These are phyloP conservation scores for Aproaerema taeniolella DNA, from an alignment of 2,888 invertebrate genomes.

Conservation along the genomic window DNA sequence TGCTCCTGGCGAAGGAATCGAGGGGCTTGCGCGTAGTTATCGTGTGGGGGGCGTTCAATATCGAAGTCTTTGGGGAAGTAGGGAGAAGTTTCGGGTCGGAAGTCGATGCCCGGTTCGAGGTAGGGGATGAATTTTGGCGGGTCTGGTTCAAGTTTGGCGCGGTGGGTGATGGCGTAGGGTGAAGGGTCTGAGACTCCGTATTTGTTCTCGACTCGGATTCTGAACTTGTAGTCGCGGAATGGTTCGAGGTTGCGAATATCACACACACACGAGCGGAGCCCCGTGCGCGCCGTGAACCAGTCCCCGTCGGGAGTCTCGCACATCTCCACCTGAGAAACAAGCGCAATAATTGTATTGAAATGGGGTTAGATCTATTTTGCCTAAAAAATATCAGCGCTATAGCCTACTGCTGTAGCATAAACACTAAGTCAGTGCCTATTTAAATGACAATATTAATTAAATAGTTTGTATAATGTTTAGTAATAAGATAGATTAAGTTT, in stretches of 20 bases:
- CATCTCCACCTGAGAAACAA: slow-evolving; percentile 84
- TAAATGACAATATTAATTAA: no score
- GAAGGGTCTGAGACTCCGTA: slow-evolving; percentile 98
- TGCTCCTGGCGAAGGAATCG: slow-evolving; percentile 91
- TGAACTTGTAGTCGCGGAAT: slow-evolving; percentile 95
- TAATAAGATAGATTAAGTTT: no score
- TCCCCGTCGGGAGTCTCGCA: slow-evolving; percentile 94
- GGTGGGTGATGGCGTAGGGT: slow-evolving; percentile 90
- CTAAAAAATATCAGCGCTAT: neutral
- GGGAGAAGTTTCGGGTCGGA: slow-evolving; percentile 89
- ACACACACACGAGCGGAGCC: slow-evolving; percentile 92
- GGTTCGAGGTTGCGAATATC: slow-evolving; percentile 94
- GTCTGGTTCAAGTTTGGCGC: slow-evolving; percentile 87
- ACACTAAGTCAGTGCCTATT: no score
- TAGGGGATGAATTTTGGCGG: slow-evolving; percentile 88
- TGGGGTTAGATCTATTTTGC: neutral
- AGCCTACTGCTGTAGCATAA: no score
- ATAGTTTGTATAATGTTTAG: no score
- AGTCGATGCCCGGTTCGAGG: slow-evolving; percentile 87
- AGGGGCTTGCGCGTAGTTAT: slow-evolving; percentile 89
- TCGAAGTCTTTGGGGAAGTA: slow-evolving; percentile 96
- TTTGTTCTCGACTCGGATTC: slow-evolving; percentile 97
- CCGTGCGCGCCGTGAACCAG: slow-evolving; percentile 92
- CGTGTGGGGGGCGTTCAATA: slow-evolving; percentile 92
- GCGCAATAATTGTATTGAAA: neutral